A percentile compares a stretch with the other conserved stretches of the same genome.
phyloP scores from a whole-genome alignment of 2,113 vertebrate genomes.

The Himantopus leucocephalus region DNA sequence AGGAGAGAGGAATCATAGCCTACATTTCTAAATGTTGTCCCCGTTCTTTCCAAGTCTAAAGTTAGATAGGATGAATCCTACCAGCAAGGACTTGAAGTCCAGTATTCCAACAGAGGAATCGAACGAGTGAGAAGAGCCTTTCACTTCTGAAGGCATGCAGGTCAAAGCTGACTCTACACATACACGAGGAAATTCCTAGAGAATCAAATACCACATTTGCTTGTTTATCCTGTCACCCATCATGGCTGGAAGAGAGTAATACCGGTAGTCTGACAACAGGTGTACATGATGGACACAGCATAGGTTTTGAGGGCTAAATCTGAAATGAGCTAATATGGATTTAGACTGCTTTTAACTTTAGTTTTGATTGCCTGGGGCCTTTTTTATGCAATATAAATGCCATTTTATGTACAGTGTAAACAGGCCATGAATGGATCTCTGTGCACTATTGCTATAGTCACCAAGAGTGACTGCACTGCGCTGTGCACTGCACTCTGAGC shows the following conservation, averaged over 20 bases:
- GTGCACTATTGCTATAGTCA: not conserved
- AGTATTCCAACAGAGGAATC: not conserved
- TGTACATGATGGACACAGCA: not conserved
- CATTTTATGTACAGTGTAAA: not conserved
- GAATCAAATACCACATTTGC: not conserved
- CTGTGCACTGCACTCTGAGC: not conserved
- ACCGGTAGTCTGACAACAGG: not conserved
- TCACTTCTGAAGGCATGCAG: not conserved
- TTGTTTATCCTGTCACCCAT: not conserved
- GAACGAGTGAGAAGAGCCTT: not conserved
- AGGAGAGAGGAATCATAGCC: not conserved
- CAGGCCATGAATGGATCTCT: not conserved
- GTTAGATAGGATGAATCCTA: not conserved
- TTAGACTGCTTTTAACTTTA: not conserved
- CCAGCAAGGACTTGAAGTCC: not conserved
- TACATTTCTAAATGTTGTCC: not conserved
- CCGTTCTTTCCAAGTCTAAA: not conserved
- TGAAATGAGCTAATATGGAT: not conserved
- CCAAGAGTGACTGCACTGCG: accelerated
- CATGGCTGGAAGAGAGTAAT: not conserved
- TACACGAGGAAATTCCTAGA: not conserved
- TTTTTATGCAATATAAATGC: not conserved
- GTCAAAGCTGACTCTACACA: not conserved
- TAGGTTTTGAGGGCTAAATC: not conserved
- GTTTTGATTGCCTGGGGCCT: not conserved